A percentile compares a stretch with the other conserved stretches of the same genome.
phyloP scores from a whole-genome alignment of 2,113 vertebrate genomes.

The Galbula dea region DNA sequence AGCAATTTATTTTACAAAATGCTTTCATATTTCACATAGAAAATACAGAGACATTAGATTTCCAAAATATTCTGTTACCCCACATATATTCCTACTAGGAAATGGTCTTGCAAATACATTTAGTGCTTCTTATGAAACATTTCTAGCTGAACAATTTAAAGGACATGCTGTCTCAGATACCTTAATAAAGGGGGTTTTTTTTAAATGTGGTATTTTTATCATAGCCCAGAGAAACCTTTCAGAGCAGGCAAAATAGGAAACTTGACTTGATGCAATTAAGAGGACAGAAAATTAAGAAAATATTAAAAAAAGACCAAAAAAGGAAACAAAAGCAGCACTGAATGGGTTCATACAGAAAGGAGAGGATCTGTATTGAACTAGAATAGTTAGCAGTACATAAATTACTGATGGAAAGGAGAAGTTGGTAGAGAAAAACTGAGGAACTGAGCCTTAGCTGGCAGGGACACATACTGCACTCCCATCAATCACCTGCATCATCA shows the following conservation, averaged over 20 bases:
- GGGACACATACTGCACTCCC: neutral
- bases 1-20: neutral
- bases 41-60: neutral
- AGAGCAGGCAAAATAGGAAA: slow-evolving; percentile 23
- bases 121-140: slow-evolving; percentile 17
- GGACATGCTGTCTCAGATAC: neutral
- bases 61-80: neutral
- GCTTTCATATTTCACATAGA: neutral
- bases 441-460: neutral
- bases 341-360: neutral
- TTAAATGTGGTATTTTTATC: neutral
- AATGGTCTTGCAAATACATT: neutral
- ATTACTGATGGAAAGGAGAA: neutral
- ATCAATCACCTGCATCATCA: neutral
- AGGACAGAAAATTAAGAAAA: neutral
- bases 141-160: slow-evolving; percentile 7
- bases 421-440: neutral
- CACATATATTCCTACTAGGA: neutral
- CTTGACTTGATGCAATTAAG: neutral
- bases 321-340: neutral
- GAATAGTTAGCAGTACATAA: neutral
- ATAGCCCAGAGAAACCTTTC: neutral
- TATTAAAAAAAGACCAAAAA: neutral
- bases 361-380: neutral
- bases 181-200: neutral